A percentile compares a stretch with the other conserved stretches of the same genome.
These are phyloP conservation scores for Cygnus buccinator DNA, from an alignment of 2,113 vertebrate genomes.

Conservation along the genomic window DNA sequence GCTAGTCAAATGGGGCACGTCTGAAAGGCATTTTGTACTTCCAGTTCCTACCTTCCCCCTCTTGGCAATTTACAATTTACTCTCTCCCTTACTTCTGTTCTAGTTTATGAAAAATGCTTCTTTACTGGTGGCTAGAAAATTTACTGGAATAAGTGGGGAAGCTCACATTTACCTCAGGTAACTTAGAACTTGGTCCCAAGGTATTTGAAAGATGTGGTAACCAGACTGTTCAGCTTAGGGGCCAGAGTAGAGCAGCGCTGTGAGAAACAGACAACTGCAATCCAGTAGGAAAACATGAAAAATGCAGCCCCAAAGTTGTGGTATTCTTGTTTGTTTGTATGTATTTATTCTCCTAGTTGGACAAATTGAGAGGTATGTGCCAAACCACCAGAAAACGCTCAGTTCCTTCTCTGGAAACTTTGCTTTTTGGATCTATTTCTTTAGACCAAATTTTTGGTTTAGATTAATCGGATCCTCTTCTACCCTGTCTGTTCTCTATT, in stretches of 20 bases:
- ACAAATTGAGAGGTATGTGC: not conserved
- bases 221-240: not conserved
- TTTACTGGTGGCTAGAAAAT: not conserved
- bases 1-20: not conserved
- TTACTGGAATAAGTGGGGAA: not conserved
- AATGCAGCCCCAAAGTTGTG: not conserved
- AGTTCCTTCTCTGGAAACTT: not conserved
- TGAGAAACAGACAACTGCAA: not conserved
- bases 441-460: not conserved
- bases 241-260: not conserved
- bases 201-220: not conserved
- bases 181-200: not conserved
- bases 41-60: not conserved
- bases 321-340: not conserved
- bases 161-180: not conserved
- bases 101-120: not conserved
- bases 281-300: not conserved
- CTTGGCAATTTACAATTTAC: not conserved
- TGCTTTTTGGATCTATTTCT: not conserved
- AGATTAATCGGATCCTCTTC: conserved; percentile 1
- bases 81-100: not conserved
- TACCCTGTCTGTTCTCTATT: not conserved
- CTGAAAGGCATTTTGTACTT: not conserved
- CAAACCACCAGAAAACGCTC: not conserved
- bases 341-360: not conserved